These are phyloP conservation scores for Kryphioiulus occultus DNA, from an alignment of 2,888 invertebrate genomes.

Conservation along the genomic window DNA sequence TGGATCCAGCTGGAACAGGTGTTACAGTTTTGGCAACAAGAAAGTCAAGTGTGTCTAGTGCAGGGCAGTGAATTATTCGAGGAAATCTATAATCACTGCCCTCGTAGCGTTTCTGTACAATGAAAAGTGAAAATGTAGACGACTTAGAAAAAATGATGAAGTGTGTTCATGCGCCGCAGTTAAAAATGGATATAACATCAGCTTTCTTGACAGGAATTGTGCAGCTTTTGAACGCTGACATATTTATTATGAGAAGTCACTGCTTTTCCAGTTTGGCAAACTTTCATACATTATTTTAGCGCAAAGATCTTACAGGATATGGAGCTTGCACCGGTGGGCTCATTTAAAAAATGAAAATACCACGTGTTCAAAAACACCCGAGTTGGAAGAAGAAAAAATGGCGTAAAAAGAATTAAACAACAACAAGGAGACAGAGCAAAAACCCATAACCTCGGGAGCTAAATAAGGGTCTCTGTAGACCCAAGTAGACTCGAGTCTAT, in stretches of 20 bases:
- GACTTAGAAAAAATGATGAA: conserved; percentile 13
- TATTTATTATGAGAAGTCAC: conserved; percentile 6
- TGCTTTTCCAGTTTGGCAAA: not conserved
- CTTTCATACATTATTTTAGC: conserved; percentile 14
- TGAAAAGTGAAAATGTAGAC: not conserved
- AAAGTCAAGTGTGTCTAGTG: not conserved
- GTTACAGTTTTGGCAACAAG: not conserved
- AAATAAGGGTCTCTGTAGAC: not conserved
- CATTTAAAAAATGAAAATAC: not conserved
- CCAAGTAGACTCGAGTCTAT: not conserved
- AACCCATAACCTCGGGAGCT: not conserved
- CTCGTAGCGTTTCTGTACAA: not conserved
- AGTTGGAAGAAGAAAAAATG: not conserved
- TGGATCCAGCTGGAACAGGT: not conserved
- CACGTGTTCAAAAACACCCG: conserved; percentile 18
- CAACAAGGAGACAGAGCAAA: not conserved
- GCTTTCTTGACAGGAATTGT: conserved; percentile 9
- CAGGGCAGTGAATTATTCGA: conserved; percentile 1
- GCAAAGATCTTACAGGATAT: conserved; percentile 3
- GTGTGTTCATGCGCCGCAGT: not conserved
- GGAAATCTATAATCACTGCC: conserved; percentile 11
- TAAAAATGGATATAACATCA: conserved; percentile 26
- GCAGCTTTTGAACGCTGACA: not conserved
- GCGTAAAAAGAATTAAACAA: not conserved
- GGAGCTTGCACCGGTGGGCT: not conserved